Percentiles rank a stretch among this genome's conserved stretches.
These are phyloP conservation scores for Contarinia nasturtii DNA, from an alignment of 1,140 invertebrate genomes.

Conservation along the genomic window DNA sequence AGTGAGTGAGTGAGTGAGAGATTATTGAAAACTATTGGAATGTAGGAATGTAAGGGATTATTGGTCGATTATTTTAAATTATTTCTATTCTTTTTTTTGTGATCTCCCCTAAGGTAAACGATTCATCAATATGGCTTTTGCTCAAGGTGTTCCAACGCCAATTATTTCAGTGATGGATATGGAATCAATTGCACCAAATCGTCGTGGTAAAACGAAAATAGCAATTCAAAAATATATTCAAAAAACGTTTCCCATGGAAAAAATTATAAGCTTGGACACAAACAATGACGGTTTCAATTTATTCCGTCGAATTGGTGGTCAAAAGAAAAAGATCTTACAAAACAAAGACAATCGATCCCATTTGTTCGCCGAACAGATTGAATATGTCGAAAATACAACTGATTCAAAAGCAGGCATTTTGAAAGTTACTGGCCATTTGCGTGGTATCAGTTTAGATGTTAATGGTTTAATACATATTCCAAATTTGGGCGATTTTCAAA, in stretches of 20 bases:
- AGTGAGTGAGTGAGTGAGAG: no score
- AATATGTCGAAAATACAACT: conserved; percentile 35
- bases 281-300: conserved; percentile 50
- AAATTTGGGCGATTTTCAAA: conserved; percentile 82
- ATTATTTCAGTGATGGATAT: conserved; percentile 58
- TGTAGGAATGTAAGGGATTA: no score
- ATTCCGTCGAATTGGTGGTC: conserved; percentile 42
- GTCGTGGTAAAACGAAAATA: conserved; percentile 53
- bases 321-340: conserved; percentile 53
- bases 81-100: no score
- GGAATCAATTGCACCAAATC: conserved; percentile 48
- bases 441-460: conserved; percentile 60
- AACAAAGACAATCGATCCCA: conserved; percentile 62
- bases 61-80: no score
- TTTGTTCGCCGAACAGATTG: conserved; percentile 58
- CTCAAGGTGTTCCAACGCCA: conserved; percentile 68
- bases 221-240: conserved; percentile 51
- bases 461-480: conserved; percentile 80
- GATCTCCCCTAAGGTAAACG: no score
- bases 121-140: conserved; percentile 48
- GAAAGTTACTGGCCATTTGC: conserved; percentile 68
- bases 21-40: no score
- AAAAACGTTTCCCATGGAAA: conserved; percentile 67
- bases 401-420: conserved; percentile 46
- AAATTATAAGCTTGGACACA: conserved; percentile 57